Percentiles rank a stretch among this genome's conserved stretches.
Evolutionary conservation across 2,888 invertebrate species (phyloP).

Genomic region (Aleiodes testaceus): DNA sequence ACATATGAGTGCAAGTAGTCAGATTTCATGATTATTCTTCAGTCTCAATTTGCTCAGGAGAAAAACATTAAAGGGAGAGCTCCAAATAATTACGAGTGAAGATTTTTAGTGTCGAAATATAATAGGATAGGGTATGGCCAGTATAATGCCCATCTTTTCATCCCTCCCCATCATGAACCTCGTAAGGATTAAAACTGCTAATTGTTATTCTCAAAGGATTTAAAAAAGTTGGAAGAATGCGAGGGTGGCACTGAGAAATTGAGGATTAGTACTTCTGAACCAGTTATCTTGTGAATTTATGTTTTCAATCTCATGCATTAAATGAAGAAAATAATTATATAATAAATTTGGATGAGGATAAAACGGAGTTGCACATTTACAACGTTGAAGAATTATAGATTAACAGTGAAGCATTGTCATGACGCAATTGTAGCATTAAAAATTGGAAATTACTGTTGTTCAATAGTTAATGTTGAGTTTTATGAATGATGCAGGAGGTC

Average conservation of each 20-base stretch:
- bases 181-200: slow-evolving; percentile 67
- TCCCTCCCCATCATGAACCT: slow-evolving; percentile 46
- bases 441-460: slow-evolving; percentile 3
- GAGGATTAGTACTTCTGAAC: slow-evolving; percentile 59
- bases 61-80: no score
- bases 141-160: slow-evolving; percentile 16
- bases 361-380: slow-evolving; percentile 1
- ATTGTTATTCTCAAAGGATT: slow-evolving; percentile 68
- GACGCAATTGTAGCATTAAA: slow-evolving; percentile 9
- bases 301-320: not conserved
- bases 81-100: slow-evolving; percentile 61
- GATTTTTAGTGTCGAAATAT: slow-evolving; percentile 57
- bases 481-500: slow-evolving; percentile 18
- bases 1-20: slow-evolving; percentile 12
- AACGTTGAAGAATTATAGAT: not conserved
- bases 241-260: slow-evolving; percentile 59
- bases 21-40: slow-evolving; percentile 2
- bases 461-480: not conserved
- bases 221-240: slow-evolving; percentile 39
- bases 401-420: slow-evolving; percentile 24
- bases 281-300: slow-evolving; percentile 36
- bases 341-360: slow-evolving; percentile 8
- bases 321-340: slow-evolving; percentile 4
- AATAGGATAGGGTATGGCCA: slow-evolving; percentile 52
- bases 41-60: not conserved